These are phyloP conservation scores for Camptogramma bilineatum DNA, from an alignment of 2,888 invertebrate genomes.

Conservation along the genomic window DNA sequence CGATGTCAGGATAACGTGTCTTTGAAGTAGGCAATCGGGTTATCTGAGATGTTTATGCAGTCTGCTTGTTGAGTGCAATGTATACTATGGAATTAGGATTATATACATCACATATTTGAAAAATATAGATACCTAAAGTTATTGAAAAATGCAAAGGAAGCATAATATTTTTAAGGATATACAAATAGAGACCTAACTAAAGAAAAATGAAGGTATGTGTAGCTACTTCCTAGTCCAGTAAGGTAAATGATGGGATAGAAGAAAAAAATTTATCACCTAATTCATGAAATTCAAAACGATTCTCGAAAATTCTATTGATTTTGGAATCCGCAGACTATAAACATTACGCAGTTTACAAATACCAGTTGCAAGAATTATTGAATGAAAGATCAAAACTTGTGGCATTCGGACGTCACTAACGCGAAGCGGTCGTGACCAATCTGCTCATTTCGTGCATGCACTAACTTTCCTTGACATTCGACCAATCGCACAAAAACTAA, in stretches of 20 bases:
- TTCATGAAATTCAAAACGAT: no score
- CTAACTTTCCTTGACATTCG: constrained; percentile 47
- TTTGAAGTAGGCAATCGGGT: constrained; percentile 42
- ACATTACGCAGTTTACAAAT: neutral
- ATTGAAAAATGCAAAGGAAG: neutral
- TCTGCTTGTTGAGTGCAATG: constrained; percentile 9
- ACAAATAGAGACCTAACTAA: no score
- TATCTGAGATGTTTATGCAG: constrained; percentile 33
- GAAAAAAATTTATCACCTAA: no score
- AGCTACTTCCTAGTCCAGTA: no score
- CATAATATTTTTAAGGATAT: neutral
- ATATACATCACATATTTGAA: neutral
- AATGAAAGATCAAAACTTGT: constrained; percentile 19
- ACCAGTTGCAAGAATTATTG: neutral
- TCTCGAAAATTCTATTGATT: neutral
- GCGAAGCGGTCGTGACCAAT: constrained; percentile 33
- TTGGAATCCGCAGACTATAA: neutral
- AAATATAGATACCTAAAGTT: neutral
- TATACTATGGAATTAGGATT: neutral
- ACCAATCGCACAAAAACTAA: constrained; percentile 30
- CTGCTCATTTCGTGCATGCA: constrained; percentile 40
- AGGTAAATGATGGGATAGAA: no score
- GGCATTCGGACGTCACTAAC: constrained; percentile 25
- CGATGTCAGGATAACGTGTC: constrained; percentile 45
- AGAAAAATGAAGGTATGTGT: no score